A percentile compares a stretch with the other conserved stretches of the same genome.
These are phyloP conservation scores for Patiria pectinifera DNA, from an alignment of 53 echinoderm and acorn worm genomes.

Conservation along the genomic window DNA sequence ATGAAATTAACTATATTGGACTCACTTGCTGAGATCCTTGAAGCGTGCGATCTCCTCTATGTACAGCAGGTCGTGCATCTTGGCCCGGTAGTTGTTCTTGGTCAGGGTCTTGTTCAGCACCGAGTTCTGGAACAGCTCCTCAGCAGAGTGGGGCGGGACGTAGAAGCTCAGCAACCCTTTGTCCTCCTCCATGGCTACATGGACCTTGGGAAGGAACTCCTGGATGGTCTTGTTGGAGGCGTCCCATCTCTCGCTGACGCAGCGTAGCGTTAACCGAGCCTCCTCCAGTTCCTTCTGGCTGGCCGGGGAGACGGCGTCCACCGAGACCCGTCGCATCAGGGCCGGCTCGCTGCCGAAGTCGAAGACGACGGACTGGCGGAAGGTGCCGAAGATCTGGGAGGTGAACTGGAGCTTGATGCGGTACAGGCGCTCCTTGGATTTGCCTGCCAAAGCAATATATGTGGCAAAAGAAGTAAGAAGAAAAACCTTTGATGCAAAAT, in stretches of 20 bases:
- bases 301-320: constrained; percentile 91
- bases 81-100: constrained; percentile 90
- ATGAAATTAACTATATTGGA: neutral
- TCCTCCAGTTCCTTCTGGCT: constrained; percentile 92
- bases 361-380: constrained; percentile 97
- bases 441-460: constrained; percentile 16
- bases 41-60: constrained; percentile 96
- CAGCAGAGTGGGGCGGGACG: constrained; percentile 81
- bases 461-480: neutral
- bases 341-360: constrained; percentile 95
- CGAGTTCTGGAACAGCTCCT: constrained; percentile 86
- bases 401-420: constrained; percentile 96
- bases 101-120: constrained; percentile 90
- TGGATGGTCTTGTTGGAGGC: constrained; percentile 83
- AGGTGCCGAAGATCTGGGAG: constrained; percentile 99
- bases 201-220: constrained; percentile 72
- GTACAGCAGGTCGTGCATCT: constrained; percentile 93
- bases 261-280: constrained; percentile 80
- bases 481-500: neutral
- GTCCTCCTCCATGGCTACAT: constrained; percentile 85
- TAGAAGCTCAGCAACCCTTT: constrained; percentile 82
- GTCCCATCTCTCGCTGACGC: constrained; percentile 92
- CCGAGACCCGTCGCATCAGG: constrained; percentile 86
- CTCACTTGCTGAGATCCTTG: constrained; percentile 92
- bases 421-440: constrained; percentile 90